Base-by-base conservation (phyloP, 2,113 vertebrate species). In the Thalassoma bifasciatum region DNA sequence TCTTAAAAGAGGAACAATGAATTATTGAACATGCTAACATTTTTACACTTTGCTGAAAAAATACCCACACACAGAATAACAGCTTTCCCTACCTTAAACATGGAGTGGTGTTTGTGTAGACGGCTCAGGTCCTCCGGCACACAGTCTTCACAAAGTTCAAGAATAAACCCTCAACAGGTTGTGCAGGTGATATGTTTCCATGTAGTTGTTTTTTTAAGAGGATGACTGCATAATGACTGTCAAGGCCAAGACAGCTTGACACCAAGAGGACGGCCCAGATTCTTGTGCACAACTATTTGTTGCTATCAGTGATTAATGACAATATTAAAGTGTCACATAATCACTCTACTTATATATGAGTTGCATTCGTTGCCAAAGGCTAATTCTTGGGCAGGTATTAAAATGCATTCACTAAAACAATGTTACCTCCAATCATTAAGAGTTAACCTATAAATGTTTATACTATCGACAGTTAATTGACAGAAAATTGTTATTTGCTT, bases 251-350 rank as follows among this genome's bases (percentile, higher is more conserved):
- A 40, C 1, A 30, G 34, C 37, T 19, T 83, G 47, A 21, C 23
- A 56, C 9, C 2, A 26, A 46, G 40, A 67, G 14, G 63, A 72
- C 51, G 44, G 50, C 78, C 74, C 65, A 17, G 66, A 67, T 81
- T 36, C 13, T 17, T 54, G 26, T 57, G 74, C 24, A 42, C 12
- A 70, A 11, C 3, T 10, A 1, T 7, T 0, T 66, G 4, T 16
- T 16, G 46, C 44, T 36, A 34, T 26, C 2, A 10, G 1, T 2
- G 7, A 17, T n/a, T 12, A 26, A 34, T 17, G 5, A 36, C 53
- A 21, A 19, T 30, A 30, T 49, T 75, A 1, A 42, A 26, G 52
- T 26, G 2, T 11, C 16, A 40, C 2, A 40, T 5, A 40, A 3
- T 40, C 38, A 9, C 2, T 9, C 38, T 10, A 10, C 38, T 40